Conservation (phyloP, 2,113 vertebrate genomes). For the Nanorana parkeri region DNA sequence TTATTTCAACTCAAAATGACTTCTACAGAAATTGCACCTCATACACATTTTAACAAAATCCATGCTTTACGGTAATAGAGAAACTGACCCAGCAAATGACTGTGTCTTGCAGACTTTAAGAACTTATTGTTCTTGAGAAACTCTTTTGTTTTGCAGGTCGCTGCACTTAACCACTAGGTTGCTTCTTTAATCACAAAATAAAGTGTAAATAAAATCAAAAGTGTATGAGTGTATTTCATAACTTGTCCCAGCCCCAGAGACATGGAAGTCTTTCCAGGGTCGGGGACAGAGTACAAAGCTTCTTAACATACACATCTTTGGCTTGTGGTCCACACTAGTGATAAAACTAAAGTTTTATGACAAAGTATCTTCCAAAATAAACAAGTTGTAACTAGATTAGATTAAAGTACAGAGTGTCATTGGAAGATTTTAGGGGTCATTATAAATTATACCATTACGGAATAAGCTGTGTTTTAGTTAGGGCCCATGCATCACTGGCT, state of each 20-base stretch:
- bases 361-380: slow-evolving; percentile 17
- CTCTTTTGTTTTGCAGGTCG: background rate
- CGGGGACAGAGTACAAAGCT: background rate
- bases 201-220: background rate
- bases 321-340: background rate
- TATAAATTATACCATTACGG: background rate
- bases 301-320: background rate
- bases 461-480: background rate
- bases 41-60: too few relatives aligned
- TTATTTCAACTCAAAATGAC: too few relatives aligned
- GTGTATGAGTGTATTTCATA: background rate
- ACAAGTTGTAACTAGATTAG: slow-evolving; percentile 4
- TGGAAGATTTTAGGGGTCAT: background rate
- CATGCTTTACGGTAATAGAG: too few relatives aligned
- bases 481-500: background rate
- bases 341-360: slow-evolving; percentile 11
- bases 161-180: background rate
- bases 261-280: background rate
- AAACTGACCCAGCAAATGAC: too few relatives aligned
- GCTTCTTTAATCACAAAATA: background rate
- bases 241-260: background rate
- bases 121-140: too few relatives aligned
- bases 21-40: too few relatives aligned
- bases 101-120: too few relatives aligned
- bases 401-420: slow-evolving; percentile 5